Evolutionary conservation across 2,888 invertebrate genomes (phyloP), one percentile per base, ranked within the genome.

Genomic region (Hipparchia sbordonii): DNA sequence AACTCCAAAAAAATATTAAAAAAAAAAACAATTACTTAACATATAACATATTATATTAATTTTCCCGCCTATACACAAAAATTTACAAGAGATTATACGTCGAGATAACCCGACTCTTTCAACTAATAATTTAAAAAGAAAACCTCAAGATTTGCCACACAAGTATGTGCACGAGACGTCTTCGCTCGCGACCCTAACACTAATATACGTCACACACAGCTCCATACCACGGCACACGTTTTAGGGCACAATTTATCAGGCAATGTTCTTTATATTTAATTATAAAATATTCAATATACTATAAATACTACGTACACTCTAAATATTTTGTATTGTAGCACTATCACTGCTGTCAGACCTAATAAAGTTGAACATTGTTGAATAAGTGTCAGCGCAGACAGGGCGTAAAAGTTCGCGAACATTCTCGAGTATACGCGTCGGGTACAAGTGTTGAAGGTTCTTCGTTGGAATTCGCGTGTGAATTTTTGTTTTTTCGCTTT

Each of bases 31-130:
- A 89, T 78, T 81, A 84, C 86, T 86, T 87, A 88, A 87, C 83
- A 82, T 84, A 80, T 89, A 92, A 92, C 90, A 91, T 92, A 90
- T 90, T 90, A 92, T 92, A 92, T 91, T 90, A 91, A 91, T 90
- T 90, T 90, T 87, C 92, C 92, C 90, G 85, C 89, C 91, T 93
- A 89, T 92, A 92, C 91, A 92, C 90, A 91, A 89, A 89, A 84
- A 89, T 91, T 90, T 93, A 93, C 92, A 92, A 88, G 89, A 89
- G 89, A 90, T 89, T 91, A 89, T 91, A 89, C 87, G 90, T 84
- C 89, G 89, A 89, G 80, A 76, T 81, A 72, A 83, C 74, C 88
- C 87, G 88, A 82, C 81, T 75, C 59, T 78, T 81, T 84, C 84
- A 85, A 88, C 86, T 85, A 88, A 88, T 87, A 88, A 89, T 84